These are phyloP conservation scores for Lepilemur septentrionalis DNA, from an alignment of 2,797 vertebrate species.

Conservation along the genomic window DNA sequence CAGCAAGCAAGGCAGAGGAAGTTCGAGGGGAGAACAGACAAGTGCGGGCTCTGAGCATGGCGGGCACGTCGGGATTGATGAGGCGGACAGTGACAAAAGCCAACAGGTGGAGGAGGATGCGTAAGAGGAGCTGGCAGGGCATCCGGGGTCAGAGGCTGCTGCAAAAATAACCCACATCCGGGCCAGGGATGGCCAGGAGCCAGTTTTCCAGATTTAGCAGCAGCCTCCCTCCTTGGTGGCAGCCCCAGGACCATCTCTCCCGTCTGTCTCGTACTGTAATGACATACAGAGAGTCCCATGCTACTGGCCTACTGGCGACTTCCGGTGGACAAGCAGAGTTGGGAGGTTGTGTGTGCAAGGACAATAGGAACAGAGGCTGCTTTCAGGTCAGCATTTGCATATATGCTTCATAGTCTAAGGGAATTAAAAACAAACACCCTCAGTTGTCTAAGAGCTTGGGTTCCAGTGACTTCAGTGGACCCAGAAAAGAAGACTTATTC, in stretches of 20 bases:
- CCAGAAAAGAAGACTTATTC: not conserved
- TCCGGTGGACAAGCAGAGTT: rapidly evolving
- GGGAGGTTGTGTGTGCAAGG: not conserved
- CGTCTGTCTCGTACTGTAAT: not conserved
- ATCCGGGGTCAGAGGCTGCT: not conserved
- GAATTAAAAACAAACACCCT: not conserved
- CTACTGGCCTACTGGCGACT: not conserved
- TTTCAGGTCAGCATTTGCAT: not conserved
- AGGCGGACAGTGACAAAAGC: not conserved
- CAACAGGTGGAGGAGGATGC: not conserved
- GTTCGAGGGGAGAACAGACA: not conserved
- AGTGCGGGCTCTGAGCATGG: rapidly evolving
- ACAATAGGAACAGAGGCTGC: not conserved
- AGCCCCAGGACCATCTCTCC: not conserved
- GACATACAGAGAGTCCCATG: not conserved
- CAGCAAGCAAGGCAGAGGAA: not conserved
- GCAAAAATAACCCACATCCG: not conserved
- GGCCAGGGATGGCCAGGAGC: not conserved
- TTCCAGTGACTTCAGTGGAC: constrained; percentile 21
- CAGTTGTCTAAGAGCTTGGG: not conserved
- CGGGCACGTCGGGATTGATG: not conserved
- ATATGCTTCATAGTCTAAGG: not conserved
- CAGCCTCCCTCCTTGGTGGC: not conserved
- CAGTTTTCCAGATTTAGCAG: not conserved
- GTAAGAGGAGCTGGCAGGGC: not conserved